Conservation (phyloP, 2,797 vertebrate species). For the Platyrinchus mystaceus region DNA sequence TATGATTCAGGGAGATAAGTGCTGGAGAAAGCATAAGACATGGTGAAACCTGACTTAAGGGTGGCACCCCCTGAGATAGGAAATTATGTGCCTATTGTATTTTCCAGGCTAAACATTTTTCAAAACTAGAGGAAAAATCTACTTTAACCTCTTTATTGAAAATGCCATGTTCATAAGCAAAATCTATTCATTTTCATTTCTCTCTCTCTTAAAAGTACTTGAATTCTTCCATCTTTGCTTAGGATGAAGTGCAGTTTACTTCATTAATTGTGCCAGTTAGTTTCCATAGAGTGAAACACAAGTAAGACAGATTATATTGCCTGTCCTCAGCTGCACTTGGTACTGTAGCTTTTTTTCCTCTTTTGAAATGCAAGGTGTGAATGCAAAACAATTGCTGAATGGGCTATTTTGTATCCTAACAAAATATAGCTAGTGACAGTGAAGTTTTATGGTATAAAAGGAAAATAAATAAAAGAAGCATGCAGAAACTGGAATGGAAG, state of each 20-base stretch:
- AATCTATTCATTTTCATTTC: neutral
- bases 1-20: neutral
- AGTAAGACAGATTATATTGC: conserved; percentile 21
- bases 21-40: neutral
- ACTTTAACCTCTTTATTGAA: neutral
- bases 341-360: neutral
- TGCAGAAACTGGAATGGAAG: neutral
- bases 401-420: conserved; percentile 43
- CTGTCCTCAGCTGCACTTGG: conserved; percentile 52
- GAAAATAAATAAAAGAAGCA: conserved; percentile 51
- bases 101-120: neutral
- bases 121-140: neutral
- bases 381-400: conserved; percentile 46
- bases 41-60: neutral
- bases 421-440: conserved; percentile 31
- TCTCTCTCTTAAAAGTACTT: neutral
- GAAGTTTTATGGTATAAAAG: conserved; percentile 47
- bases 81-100: neutral
- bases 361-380: conserved; percentile 56
- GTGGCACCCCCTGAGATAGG: neutral
- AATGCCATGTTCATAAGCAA: neutral
- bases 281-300: conserved; percentile 55
- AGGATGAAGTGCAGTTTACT: conserved; percentile 29
- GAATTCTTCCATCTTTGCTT: conserved; percentile 34
- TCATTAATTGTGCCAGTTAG: conserved; percentile 30